Evolutionary conservation across 2,888 invertebrate species (phyloP).

Genomic region (Epirrhoe alternata): DNA sequence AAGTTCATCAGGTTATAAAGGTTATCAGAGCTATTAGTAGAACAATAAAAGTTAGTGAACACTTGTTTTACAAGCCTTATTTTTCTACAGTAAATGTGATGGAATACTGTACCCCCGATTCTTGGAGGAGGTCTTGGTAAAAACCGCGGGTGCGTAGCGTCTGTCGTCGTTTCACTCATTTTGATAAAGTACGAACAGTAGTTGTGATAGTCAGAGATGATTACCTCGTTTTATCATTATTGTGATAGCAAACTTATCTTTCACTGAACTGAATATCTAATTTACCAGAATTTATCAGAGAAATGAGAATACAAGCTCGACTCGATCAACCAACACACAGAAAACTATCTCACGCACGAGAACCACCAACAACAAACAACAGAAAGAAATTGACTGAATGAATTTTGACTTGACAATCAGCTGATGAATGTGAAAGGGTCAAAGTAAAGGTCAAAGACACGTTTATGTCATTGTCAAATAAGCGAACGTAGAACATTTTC

Average conservation of each 20-base stretch:
- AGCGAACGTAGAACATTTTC: too few species aligned
- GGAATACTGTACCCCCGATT: slow-evolving; percentile 68
- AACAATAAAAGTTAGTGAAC: not conserved
- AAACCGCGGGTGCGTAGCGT: slow-evolving; percentile 74
- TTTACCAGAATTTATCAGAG: not conserved
- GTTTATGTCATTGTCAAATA: too few species aligned
- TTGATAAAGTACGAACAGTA: slow-evolving; percentile 35
- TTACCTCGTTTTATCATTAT: slow-evolving; percentile 71
- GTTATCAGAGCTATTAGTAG: not conserved
- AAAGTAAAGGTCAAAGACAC: too few species aligned
- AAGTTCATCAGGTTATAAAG: not conserved
- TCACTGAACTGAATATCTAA: not conserved
- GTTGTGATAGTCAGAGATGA: slow-evolving; percentile 41
- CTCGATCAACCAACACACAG: too few species aligned
- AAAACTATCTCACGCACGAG: too few species aligned
- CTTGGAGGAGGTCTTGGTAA: slow-evolving; percentile 54
- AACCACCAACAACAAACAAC: too few species aligned
- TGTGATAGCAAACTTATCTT: slow-evolving; percentile 3
- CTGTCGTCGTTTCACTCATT: slow-evolving; percentile 55
- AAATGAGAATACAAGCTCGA: not conserved
- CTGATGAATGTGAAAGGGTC: too few species aligned
- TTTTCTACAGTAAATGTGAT: slow-evolving; percentile 11
- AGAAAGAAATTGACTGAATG: too few species aligned
- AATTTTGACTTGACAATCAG: too few species aligned
- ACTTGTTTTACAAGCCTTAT: not conserved